A percentile compares a stretch with the other conserved stretches of the same genome.
Evolutionary conservation across 2,888 invertebrate species (phyloP).

Genomic region (Coleophora flavipennella): DNA sequence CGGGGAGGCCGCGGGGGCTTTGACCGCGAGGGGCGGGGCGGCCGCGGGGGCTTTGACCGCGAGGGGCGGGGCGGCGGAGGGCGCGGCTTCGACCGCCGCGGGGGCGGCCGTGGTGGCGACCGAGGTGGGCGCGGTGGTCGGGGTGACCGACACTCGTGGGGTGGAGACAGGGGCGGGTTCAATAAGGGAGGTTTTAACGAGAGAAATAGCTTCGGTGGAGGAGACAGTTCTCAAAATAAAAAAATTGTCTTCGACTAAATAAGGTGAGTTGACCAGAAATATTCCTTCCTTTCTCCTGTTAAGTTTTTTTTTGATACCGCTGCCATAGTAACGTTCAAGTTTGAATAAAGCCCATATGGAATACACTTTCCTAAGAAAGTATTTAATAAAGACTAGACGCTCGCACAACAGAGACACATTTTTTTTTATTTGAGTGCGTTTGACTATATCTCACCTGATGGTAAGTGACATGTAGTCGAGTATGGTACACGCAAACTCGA

Average conservation of each 20-base stretch:
- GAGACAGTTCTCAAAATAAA: slow-evolving; percentile 77
- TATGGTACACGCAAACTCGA: too few species aligned
- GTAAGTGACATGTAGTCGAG: too few species aligned
- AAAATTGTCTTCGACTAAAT: slow-evolving; percentile 79
- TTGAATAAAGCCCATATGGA: too few species aligned
- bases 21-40: slow-evolving; percentile 37
- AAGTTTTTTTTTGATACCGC: too few species aligned
- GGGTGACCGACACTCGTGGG: slow-evolving; percentile 59
- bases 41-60: slow-evolving; percentile 23
- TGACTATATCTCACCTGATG: too few species aligned
- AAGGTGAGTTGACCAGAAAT: slow-evolving; percentile 44
- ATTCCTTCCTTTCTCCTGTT: too few species aligned
- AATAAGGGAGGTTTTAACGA: slow-evolving; percentile 72
- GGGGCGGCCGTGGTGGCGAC: slow-evolving; percentile 22
- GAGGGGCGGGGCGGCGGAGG: slow-evolving; percentile 27
- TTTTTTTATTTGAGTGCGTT: too few species aligned
- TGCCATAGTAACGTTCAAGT: too few species aligned
- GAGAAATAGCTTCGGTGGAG: slow-evolving; percentile 75
- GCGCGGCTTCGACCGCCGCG: slow-evolving; percentile 27
- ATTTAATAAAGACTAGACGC: too few species aligned
- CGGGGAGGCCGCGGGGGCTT: slow-evolving; percentile 38
- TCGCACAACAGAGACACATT: too few species aligned
- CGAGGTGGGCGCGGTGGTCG: slow-evolving; percentile 26
- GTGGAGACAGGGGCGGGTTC: slow-evolving; percentile 49
- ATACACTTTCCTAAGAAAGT: too few species aligned